phyloP scores from a whole-genome alignment of 1,140 invertebrate species.

The Melitaea cinxia region DNA sequence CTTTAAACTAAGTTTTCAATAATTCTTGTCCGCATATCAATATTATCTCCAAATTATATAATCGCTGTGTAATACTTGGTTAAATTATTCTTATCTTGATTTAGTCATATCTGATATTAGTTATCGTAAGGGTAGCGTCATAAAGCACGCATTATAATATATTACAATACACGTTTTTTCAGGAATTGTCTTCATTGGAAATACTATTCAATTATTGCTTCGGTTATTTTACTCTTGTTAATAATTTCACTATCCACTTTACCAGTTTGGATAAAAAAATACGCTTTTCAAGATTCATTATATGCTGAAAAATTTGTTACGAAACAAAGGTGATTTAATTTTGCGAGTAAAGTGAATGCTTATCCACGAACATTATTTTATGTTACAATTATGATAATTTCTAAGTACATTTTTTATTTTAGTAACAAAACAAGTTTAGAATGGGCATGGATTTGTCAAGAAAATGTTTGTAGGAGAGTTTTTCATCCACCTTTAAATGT shows the following conservation, averaged over 20 bases:
- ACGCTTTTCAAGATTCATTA: not conserved
- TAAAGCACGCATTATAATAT: too few species aligned
- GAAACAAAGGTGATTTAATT: not conserved
- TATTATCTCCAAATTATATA: too few species aligned
- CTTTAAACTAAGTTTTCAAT: not conserved
- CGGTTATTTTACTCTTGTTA: not conserved
- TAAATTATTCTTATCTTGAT: too few species aligned
- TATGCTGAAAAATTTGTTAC: not conserved
- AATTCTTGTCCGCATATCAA: too few species aligned
- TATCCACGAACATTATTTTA: too few species aligned
- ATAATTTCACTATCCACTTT: not conserved
- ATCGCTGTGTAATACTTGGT: too few species aligned
- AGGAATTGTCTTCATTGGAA: not conserved
- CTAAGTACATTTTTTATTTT: not conserved
- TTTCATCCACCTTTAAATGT: slow-evolving; percentile 24
- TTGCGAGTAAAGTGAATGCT: not conserved
- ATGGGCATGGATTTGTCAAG: slow-evolving; percentile 49
- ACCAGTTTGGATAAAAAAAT: slow-evolving; percentile 2
- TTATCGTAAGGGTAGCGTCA: too few species aligned
- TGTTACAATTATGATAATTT: too few species aligned
- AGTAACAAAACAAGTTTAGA: slow-evolving; percentile 24
- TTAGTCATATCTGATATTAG: too few species aligned
- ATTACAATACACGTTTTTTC: not conserved
- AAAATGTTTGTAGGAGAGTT: slow-evolving; percentile 54
- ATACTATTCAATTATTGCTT: not conserved